Percentiles rank a stretch among this genome's conserved stretches.
Conservation (phyloP, 2,888 invertebrate genomes). For the Oscheius sp. region DNA sequence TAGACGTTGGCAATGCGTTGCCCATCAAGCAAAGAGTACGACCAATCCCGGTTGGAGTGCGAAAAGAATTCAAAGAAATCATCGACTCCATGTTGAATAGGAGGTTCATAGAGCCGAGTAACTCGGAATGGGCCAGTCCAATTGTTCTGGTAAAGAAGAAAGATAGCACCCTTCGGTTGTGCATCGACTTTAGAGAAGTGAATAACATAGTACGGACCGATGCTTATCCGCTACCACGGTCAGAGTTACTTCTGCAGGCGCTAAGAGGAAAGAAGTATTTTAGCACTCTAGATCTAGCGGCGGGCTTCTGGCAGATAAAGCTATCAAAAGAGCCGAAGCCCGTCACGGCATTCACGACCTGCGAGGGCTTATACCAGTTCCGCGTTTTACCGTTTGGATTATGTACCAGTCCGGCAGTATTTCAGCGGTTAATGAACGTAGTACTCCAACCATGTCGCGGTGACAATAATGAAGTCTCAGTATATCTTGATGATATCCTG, state of each 20-base stretch:
- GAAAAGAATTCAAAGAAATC: not conserved
- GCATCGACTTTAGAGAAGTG: conserved; percentile 53
- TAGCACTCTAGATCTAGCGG: conserved; percentile 43
- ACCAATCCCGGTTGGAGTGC: not conserved
- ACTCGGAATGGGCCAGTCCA: not conserved
- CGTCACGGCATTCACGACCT: conserved; percentile 54
- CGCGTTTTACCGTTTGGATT: conserved; percentile 60
- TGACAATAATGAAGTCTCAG: conserved; percentile 10
- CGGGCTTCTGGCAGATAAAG: conserved; percentile 56
- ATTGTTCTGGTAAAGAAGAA: conserved; percentile 41
- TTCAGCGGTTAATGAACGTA: conserved; percentile 53
- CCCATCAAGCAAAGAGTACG: not conserved
- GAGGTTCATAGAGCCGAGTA: not conserved
- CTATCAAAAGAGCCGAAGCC: conserved; percentile 37
- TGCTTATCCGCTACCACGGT: conserved; percentile 49
- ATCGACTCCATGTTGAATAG: not conserved
- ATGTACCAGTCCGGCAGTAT: conserved; percentile 53
- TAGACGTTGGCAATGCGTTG: not conserved
- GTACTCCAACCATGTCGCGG: conserved; percentile 34
- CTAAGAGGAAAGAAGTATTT: conserved; percentile 37
- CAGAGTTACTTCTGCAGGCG: conserved; percentile 37
- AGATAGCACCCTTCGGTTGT: conserved; percentile 45
- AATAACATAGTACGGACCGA: conserved; percentile 44
- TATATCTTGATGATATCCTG: conserved; percentile 58
- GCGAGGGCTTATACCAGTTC: conserved; percentile 52